Evolutionary conservation across 2,113 vertebrate genomes (phyloP), one percentile per base, ranked within the genome.

Genomic region (Cynoglossus semilaevis): DNA sequence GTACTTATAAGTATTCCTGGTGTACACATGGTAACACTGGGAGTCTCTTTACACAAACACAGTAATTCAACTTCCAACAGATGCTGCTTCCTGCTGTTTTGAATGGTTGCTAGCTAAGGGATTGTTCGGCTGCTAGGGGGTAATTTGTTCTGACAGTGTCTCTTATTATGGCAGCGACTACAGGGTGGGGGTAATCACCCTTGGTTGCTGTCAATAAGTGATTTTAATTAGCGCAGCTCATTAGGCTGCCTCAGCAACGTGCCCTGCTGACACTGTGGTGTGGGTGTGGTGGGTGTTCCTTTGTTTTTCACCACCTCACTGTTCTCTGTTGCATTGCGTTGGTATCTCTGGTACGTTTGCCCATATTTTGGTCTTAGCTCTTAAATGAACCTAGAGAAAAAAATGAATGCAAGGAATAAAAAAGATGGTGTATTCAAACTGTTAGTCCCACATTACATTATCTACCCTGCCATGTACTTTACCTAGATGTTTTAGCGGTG

Each of bases 151-250:
- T 85, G 86, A 88, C 88, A 82, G 83, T 84, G 72, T 84, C 68
- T 89, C 76, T 80, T 86, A 87, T 82, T 85, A 85, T 73, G 80
- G 77, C 73, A 69, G 40, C 74, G 74, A 74, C 74, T 73, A 54
- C 75, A 64, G 76, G 83, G 72, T 80, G 80, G 85, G 83, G 86
- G 85, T 86, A 86, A 87, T 88, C 81, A 81, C 79, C 78, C 81
- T 82, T 75, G 60, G 72, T 83, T 52, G 84, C 84, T 90, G 88
- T 90, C 88, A 87, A 86, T 90, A 86, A 83, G 86, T 81, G 84
- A 81, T 90, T 91, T 91, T 89, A 91, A 91, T 91, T 91, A 88
- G 85, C 60, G 69, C 76, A 76, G 77, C 88, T 91, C 87, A 87
- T 90, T 89, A 87, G 72, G 78, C 85, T 69, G 79, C 79, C 72